Conservation (phyloP, 2,797 vertebrate species). For the Sebastes trivittatus region DNA sequence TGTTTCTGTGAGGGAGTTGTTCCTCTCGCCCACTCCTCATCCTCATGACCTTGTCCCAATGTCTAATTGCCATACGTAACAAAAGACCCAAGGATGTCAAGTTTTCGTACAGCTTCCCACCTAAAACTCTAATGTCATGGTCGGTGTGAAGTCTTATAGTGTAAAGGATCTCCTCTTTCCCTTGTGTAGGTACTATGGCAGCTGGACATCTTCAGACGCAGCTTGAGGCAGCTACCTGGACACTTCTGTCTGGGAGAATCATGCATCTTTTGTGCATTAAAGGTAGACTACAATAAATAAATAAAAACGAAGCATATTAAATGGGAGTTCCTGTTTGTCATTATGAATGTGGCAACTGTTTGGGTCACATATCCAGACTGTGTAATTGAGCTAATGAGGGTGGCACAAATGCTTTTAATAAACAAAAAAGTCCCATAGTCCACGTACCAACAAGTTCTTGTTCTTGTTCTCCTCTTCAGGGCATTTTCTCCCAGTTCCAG, state of each 20-base stretch:
- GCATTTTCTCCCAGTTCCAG: constrained; percentile 97
- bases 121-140: background rate
- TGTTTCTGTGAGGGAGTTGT: constrained; percentile 32
- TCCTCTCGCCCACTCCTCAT: constrained; percentile 5
- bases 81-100: background rate
- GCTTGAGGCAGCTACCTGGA: constrained; percentile 92
- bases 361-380: background rate
- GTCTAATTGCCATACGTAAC: background rate
- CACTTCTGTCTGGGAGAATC: constrained; percentile 95
- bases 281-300: constrained; percentile 82
- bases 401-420: constrained; percentile 11
- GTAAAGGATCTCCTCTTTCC: background rate
- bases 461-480: constrained; percentile 76
- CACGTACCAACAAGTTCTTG: constrained; percentile 15
- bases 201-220: constrained; percentile 96
- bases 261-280: constrained; percentile 98
- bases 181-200: constrained; percentile 93
- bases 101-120: background rate
- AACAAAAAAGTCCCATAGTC: constrained; percentile 16
- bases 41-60: constrained; percentile 29
- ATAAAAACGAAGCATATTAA: background rate
- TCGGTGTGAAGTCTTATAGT: background rate
- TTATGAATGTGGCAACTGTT: background rate
- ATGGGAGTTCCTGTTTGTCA: background rate
- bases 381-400: background rate